Base-by-base conservation (phyloP, 2,888 invertebrate genomes). In the Habrosyne pyritoides region DNA sequence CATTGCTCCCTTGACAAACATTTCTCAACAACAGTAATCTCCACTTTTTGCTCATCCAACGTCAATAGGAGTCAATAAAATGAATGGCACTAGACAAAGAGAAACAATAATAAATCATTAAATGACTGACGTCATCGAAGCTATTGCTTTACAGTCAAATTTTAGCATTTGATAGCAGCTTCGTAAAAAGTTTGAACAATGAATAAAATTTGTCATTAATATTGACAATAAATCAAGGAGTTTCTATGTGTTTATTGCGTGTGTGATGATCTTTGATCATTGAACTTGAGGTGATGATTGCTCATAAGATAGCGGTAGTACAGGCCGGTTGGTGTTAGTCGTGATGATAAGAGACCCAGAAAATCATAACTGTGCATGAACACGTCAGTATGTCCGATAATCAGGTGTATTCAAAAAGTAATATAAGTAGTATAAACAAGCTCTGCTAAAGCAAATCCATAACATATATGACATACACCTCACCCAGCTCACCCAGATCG, bases 91-190 rank as follows among this genome's bases (percentile, higher is more conserved):
- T 42, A 42, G 42, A 42, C 8, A 18, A 18, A 33, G 33, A 18
- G 42, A 42, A n/a, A 42, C 18, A 42, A 42, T 42, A 42, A 42
- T 42, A 42, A 42, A 42, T 42, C 18, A 36, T 18, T 42, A 18
- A 42, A 42, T 14, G 24, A 24, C 24, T 18, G 18, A 36, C 36
- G 36, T 36, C n/a, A n/a, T 12, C 3, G 14, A 12, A 33, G 30
- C 14, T n/a, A 36, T 36, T 36, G 6, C 36, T 36, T 14, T 5
- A 36, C 10, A 1, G n/a, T n/a, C 12, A 33, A 12, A 33, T 36
- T 36, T 24, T 24, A 24, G 14, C 12, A 3, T 14, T 14, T 36
- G 33, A n/a, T 33, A 33, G 2, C 36, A 14, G 12, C 7, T 12
- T 14, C 14, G 7, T n/a, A 6, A 36, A 6, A 14, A 36, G 36